These are phyloP conservation scores for Hyalella azteca DNA, from an alignment of 2,888 invertebrate species.

Conservation along the genomic window DNA sequence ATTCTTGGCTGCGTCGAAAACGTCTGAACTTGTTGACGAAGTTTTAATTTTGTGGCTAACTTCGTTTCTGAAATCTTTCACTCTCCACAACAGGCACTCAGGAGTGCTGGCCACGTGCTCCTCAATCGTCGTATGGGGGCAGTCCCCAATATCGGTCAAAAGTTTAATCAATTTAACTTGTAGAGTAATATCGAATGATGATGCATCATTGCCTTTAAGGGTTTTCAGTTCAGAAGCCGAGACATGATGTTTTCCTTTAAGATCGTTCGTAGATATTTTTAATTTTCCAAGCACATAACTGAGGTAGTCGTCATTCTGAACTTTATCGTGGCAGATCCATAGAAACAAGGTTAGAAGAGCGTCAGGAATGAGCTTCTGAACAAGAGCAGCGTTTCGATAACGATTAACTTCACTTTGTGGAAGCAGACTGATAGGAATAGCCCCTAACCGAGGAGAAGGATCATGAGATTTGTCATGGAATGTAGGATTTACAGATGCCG, in stretches of 20 bases:
- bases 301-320: background rate
- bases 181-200: background rate
- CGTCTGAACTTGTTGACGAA: background rate
- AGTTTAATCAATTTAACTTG: background rate
- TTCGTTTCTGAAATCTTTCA: slow-evolving; percentile 1
- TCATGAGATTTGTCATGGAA: no score
- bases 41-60: slow-evolving; percentile 18
- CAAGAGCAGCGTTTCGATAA: slow-evolving; percentile 3
- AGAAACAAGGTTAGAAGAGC: background rate
- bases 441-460: no score
- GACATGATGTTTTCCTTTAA: background rate
- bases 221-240: background rate
- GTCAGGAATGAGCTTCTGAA: background rate
- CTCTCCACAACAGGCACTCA: background rate
- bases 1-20: background rate
- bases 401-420: background rate
- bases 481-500: no score
- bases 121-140: background rate
- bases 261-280: background rate
- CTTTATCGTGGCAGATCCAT: background rate
- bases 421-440: background rate
- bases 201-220: background rate
- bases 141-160: background rate
- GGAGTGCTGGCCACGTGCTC: background rate
- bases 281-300: background rate